Conservation (phyloP, 2,888 invertebrate species). For the Cheilosia urbana region DNA sequence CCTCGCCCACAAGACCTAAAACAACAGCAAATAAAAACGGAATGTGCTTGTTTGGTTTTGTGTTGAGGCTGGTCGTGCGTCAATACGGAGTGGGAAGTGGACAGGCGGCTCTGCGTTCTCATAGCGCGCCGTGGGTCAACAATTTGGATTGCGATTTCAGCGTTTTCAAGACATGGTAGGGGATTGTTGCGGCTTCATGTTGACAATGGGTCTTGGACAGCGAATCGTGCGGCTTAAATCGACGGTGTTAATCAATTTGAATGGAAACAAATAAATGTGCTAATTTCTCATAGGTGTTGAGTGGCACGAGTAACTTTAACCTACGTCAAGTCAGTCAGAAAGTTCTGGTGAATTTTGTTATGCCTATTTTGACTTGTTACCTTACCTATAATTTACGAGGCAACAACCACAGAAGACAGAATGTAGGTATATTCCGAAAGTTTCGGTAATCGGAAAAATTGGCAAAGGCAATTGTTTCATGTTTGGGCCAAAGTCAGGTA, state of each 20-base stretch:
- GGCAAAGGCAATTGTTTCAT: too few relatives aligned
- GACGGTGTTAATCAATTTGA: background rate
- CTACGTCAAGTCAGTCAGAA: too few relatives aligned
- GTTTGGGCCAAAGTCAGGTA: too few relatives aligned
- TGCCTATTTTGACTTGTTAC: too few relatives aligned
- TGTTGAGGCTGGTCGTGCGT: conserved; percentile 75
- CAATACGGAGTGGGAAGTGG: conserved; percentile 26
- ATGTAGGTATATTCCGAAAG: too few relatives aligned
- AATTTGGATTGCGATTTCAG: conserved; percentile 34
- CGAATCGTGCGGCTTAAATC: background rate
- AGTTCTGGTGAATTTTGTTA: background rate
- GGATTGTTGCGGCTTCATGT: conserved; percentile 48
- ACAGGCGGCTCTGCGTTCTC: conserved; percentile 33
- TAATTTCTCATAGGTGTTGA: background rate
- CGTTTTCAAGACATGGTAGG: background rate
- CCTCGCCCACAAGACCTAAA: background rate
- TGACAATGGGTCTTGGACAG: background rate
- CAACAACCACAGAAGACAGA: too few relatives aligned
- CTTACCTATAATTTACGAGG: too few relatives aligned
- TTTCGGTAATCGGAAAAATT: too few relatives aligned
- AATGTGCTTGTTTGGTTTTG: conserved; percentile 67
- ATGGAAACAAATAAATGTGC: conserved; percentile 1
- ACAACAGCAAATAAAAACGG: conserved; percentile 62
- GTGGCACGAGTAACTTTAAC: background rate
- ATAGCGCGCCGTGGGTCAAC: conserved; percentile 48